These are phyloP conservation scores for Palythoa grandis DNA, from an alignment of 92 coral and sea anemone species.

Conservation along the genomic window DNA sequence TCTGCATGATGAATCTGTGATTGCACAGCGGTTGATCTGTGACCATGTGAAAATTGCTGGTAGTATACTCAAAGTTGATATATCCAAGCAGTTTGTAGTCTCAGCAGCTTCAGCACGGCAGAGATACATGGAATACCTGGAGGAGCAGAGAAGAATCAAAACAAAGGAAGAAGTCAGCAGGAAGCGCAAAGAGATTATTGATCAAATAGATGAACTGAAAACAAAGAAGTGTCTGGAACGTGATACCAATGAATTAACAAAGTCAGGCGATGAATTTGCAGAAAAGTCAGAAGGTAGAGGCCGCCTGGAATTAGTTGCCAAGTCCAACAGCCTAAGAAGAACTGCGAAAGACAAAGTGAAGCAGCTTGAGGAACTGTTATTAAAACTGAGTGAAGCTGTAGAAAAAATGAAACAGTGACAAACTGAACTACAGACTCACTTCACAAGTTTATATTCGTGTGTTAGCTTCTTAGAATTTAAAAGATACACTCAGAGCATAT, in stretches of 20 bases:
- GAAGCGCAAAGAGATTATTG: constrained; percentile 24
- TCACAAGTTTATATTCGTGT: no score
- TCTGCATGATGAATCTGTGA: constrained; percentile 43
- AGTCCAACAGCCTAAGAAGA: neutral
- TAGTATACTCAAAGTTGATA: constrained; percentile 37
- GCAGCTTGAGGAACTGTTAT: no score
- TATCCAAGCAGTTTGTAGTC: neutral
- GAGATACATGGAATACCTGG: constrained; percentile 40
- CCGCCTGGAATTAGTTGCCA: no score
- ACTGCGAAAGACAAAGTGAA: neutral
- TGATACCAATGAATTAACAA: neutral
- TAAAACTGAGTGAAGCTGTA: no score
- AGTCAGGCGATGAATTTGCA: no score
- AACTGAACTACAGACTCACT: no score
- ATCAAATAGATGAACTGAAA: constrained; percentile 39
- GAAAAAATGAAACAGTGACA: no score
- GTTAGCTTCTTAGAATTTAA: no score
- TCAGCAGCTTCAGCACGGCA: neutral
- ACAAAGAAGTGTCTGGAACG: constrained; percentile 19
- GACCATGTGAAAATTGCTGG: constrained; percentile 40
- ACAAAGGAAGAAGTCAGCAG: neutral
- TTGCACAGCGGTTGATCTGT: constrained; percentile 51
- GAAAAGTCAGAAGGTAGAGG: no score
- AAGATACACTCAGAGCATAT: no score
- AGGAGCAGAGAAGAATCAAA: constrained; percentile 13